Conservation (phyloP, 2,113 vertebrate species). For the Engraulis encrasicolus region DNA sequence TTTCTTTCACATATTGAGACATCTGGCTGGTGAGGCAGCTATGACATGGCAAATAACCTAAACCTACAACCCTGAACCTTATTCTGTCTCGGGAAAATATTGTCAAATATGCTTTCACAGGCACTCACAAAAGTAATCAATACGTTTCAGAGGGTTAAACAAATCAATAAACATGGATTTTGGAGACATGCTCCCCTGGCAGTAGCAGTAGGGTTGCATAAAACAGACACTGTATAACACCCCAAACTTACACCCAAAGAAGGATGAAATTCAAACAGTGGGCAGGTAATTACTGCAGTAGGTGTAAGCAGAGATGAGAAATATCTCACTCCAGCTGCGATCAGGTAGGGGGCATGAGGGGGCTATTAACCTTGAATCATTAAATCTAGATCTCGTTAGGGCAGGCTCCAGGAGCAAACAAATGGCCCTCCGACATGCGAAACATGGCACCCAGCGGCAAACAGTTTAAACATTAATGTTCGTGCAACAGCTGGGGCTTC, state of each 20-base stretch:
- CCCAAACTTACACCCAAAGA: neutral
- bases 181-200: neutral
- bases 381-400: neutral
- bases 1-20: neutral
- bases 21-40: neutral
- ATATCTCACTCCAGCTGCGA: neutral
- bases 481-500: neutral
- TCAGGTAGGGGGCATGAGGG: too few species aligned
- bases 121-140: neutral
- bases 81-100: neutral
- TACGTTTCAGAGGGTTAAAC: neutral
- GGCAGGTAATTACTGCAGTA: neutral
- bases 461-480: neutral
- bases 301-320: neutral
- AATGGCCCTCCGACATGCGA: neutral
- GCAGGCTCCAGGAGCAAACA: neutral
- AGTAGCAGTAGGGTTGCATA: neutral
- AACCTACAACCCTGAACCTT: neutral
- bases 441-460: neutral
- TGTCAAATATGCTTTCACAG: neutral
- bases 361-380: slow-evolving; percentile 9
- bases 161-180: slow-evolving; percentile 14
- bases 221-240: neutral
- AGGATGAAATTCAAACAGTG: neutral
- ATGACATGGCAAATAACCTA: neutral